Evolutionary conservation across 2,888 invertebrate species (phyloP), one percentile per base, ranked within the genome.

Genomic region (Lordiphosa andalusiaca): DNA sequence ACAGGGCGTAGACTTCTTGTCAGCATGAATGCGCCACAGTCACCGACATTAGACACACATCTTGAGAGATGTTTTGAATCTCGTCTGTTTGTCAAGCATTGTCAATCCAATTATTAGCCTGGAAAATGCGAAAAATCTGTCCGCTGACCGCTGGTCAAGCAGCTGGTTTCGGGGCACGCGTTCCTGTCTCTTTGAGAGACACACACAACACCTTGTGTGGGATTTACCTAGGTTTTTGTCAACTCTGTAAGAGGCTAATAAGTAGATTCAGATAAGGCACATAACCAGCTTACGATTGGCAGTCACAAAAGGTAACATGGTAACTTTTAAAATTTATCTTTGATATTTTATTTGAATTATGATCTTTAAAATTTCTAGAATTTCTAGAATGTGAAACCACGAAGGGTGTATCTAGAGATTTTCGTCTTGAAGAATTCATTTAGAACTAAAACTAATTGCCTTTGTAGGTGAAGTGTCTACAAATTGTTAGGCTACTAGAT

Each of bases 141-240:
- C 9, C 16, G 16, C 16, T 47, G 56, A 40, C 72, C 49, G 55
- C 44, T 66, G 73, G 68, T 47, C 71, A 62, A 51, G 67, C 71
- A 76, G 80, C 76, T 71, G 80, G 50, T 42, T 42, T 33, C 38
- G 6, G 12, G 78, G 82, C 78, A 80, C 78, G 78, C 78, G 78
- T 77, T 59, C 48, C 16, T 25, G 2, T 25, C 19, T 4, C 19
- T 2, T 0, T 2, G 19, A 19, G 19, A 19, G 19, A 19, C 2
- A 19, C 19, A 40, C 13, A 5, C 13, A 53, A 9, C 61, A 62
- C 55, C 59, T 66, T 78, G 69, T 71, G 65, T 50, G 64, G 67
- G 50, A 53, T 44, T 61, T 36, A 54, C 49, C 53, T 61, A 49
- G 54, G 50, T 50, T 50, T 60, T 46, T 60, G 59, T 58, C 50